phyloP scores from a whole-genome alignment of 2,888 invertebrate species.

The Achlya flavicornis region DNA sequence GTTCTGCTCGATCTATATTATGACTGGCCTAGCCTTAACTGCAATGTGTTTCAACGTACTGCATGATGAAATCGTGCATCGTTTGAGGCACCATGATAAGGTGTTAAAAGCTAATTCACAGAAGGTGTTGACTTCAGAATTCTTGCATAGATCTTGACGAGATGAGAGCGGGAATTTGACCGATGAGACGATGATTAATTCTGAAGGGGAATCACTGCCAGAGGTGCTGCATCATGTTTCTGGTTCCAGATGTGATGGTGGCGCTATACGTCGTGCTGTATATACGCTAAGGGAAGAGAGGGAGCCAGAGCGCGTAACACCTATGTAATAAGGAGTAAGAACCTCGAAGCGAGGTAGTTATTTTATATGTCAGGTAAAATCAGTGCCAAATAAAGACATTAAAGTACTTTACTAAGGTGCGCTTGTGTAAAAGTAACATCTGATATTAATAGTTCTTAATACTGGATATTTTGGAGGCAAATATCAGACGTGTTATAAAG shows the following conservation, averaged over 20 bases:
- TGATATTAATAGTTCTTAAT: background rate
- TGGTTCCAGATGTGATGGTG: constrained; percentile 62
- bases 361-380: constrained; percentile 18
- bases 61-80: constrained; percentile 93
- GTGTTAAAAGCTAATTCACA: constrained; percentile 66
- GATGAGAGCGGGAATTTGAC: constrained; percentile 72
- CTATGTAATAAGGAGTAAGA: constrained; percentile 47
- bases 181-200: constrained; percentile 71
- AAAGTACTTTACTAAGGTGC: background rate
- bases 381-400: constrained; percentile 5
- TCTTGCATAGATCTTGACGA: constrained; percentile 78
- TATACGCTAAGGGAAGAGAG: constrained; percentile 70
- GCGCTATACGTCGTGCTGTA: constrained; percentile 69
- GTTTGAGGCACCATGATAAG: constrained; percentile 86
- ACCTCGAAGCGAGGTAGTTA: background rate
- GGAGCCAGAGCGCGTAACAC: constrained; percentile 68
- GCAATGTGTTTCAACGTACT: constrained; percentile 96
- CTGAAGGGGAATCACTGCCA: constrained; percentile 75
- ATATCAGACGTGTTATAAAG: background rate
- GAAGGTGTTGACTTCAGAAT: constrained; percentile 74
- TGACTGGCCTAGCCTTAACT: constrained; percentile 94
- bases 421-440: constrained; percentile 3
- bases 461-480: background rate
- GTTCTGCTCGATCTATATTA: constrained; percentile 95
- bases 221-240: constrained; percentile 78